A percentile compares a stretch with the other conserved stretches of the same genome.
Conservation (phyloP, 2,113 vertebrate species). For the Caranx melampygus region DNA sequence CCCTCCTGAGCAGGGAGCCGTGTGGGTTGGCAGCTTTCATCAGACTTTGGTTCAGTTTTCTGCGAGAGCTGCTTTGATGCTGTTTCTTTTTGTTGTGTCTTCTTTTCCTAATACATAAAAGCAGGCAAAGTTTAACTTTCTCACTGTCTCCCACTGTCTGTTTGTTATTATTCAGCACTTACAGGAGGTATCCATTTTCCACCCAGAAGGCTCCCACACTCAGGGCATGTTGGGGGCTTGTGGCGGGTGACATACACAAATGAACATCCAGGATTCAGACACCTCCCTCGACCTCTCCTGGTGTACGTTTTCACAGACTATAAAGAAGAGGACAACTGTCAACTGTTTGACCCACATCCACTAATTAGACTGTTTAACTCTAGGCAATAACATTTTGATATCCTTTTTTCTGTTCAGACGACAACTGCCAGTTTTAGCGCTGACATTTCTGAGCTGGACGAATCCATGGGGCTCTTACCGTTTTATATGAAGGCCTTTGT, state of each 20-base stretch:
- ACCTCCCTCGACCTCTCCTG: slow-evolving; percentile 93
- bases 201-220: slow-evolving; percentile 91
- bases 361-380: neutral
- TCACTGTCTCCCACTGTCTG: neutral
- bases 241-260: slow-evolving; percentile 97
- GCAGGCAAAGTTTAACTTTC: neutral
- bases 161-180: slow-evolving; percentile 42
- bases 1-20: slow-evolving; percentile 33
- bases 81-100: slow-evolving; percentile 51
- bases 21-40: slow-evolving; percentile 57
- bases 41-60: slow-evolving; percentile 33
- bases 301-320: slow-evolving; percentile 93
- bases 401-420: neutral
- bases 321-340: slow-evolving; percentile 36
- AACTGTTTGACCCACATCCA: neutral
- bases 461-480: slow-evolving; percentile 82
- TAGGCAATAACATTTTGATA: neutral
- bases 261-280: slow-evolving; percentile 91
- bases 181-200: slow-evolving; percentile 96
- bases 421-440: neutral
- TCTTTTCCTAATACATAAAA: slow-evolving; percentile 66
- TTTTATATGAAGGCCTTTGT: slow-evolving; percentile 89
- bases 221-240: slow-evolving; percentile 93
- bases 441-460: neutral
- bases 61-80: slow-evolving; percentile 20